Percentiles rank a stretch among this genome's conserved stretches.
Evolutionary conservation across 2,888 invertebrate species (phyloP).

Genomic region (Dasysyrphus albostriatus): DNA sequence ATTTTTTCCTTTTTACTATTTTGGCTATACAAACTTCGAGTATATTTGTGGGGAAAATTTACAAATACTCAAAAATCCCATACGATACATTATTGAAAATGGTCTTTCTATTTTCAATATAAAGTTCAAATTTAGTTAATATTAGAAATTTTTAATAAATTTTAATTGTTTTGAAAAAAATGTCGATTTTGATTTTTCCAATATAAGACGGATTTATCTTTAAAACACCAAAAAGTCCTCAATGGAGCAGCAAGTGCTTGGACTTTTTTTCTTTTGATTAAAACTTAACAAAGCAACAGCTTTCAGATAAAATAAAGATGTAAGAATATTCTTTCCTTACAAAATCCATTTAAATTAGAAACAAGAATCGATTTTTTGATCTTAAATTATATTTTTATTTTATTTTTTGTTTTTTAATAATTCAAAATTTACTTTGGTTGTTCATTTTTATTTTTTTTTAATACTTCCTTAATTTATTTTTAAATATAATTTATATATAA

Average conservation of each 20-base stretch:
- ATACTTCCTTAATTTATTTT: slow-evolving; percentile 48
- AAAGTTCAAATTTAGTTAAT: slow-evolving; percentile 3
- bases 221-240: too few relatives aligned
- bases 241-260: too few relatives aligned
- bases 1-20: slow-evolving; percentile 78
- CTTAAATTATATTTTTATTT: slow-evolving; percentile 60
- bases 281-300: too few relatives aligned
- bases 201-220: too few relatives aligned
- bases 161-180: not conserved
- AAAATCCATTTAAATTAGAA: not conserved
- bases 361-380: slow-evolving; percentile 12
- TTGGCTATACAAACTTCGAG: slow-evolving; percentile 54
- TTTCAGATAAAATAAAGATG: too few relatives aligned
- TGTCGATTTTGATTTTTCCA: not conserved
- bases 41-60: slow-evolving; percentile 34
- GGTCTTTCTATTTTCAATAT: not conserved
- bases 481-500: slow-evolving; percentile 41
- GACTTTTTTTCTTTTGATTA: too few relatives aligned
- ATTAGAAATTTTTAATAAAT: not conserved
- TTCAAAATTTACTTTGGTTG: slow-evolving; percentile 71
- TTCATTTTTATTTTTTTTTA: slow-evolving; percentile 24
- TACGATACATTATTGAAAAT: slow-evolving; percentile 37
- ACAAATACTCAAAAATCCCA: slow-evolving; percentile 33
- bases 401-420: slow-evolving; percentile 48
- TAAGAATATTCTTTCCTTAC: not conserved